Evolutionary conservation across 2,797 vertebrate genomes (phyloP), one percentile per base, ranked within the genome.

Genomic region (Telmatherina bonti): DNA sequence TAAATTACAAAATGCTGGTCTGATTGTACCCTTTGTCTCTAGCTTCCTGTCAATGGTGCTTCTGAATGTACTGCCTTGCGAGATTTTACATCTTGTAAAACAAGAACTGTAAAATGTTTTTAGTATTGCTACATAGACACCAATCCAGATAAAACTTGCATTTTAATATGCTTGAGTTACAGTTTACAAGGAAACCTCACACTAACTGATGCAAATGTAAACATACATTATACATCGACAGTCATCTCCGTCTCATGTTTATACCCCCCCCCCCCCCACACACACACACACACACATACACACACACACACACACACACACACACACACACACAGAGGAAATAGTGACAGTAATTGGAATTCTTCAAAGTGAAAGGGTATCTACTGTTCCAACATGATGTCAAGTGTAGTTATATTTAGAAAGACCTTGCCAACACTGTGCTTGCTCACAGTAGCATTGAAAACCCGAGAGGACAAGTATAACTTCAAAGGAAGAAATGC

Each of bases 381-480:
- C 87, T 85, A 85, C 85, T 79, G 71, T 91, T 91, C 85, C 84
- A 81, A 88, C 81, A 78, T 87, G 73, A 89, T 93, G 92, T 92
- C 91, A 92, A 88, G 85, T 68, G 59, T 72, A 87, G 88, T 90
- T 94, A 93, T 94, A 93, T 93, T 94, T 94, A 93, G 92, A 86
- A 72, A 85, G 78, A 83, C 81, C 82, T 85, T 85, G 75, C 84
- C 84, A 87, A 80, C 86, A 81, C 78, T 81, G 74, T 59, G 83
- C 90, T 93, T 88, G 80, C 84, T 90, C 86, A 85, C 83, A 85
- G 86, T 88, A 86, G 80, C 74, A 84, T 74, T 83, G 78, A 89
- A 90, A 91, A 61, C 89, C 85, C 78, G 62, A 72, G 81, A 92
- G 88, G 87, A 88, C 84, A 66, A 64, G 73, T 83, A 65, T 76